Percentiles rank a stretch among this genome's conserved stretches.
Evolutionary conservation across 2,888 invertebrate species (phyloP).

Genomic region (Lathronympha strigana): DNA sequence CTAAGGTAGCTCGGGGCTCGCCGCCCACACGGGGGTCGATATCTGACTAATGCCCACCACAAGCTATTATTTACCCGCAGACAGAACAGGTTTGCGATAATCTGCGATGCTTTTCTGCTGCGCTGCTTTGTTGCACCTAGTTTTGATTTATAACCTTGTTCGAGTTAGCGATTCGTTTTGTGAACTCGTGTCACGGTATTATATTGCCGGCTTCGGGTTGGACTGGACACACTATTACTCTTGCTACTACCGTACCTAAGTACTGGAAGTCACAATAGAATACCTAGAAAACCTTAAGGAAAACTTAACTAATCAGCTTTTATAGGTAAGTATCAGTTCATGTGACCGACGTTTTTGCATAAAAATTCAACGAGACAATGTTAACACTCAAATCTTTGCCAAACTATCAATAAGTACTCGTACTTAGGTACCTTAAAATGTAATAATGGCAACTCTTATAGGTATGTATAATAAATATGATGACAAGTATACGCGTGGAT

Average conservation of each 20-base stretch:
- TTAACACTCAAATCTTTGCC: no score
- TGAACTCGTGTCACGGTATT: conserved; percentile 32
- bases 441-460: no score
- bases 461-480: conserved; percentile 15
- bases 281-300: conserved; percentile 1
- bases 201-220: conserved; percentile 21
- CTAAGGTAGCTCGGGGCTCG: conserved; percentile 40
- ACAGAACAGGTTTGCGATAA: conserved; percentile 63
- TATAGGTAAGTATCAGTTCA: no score
- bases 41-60: conserved; percentile 75
- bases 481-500: neutral
- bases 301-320: no score
- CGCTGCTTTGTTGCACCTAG: conserved; percentile 55
- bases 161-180: conserved; percentile 36
- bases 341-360: no score
- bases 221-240: conserved; percentile 16
- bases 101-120: conserved; percentile 54
- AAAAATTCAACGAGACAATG: no score
- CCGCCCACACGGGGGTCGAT: conserved; percentile 66
- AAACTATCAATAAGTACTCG: no score
- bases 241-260: neutral
- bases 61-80: conserved; percentile 69
- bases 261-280: neutral
- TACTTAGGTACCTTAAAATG: no score
- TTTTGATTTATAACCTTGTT: conserved; percentile 55